Conservation (phyloP, 2,797 vertebrate genomes). For the Gallirallus australis region DNA sequence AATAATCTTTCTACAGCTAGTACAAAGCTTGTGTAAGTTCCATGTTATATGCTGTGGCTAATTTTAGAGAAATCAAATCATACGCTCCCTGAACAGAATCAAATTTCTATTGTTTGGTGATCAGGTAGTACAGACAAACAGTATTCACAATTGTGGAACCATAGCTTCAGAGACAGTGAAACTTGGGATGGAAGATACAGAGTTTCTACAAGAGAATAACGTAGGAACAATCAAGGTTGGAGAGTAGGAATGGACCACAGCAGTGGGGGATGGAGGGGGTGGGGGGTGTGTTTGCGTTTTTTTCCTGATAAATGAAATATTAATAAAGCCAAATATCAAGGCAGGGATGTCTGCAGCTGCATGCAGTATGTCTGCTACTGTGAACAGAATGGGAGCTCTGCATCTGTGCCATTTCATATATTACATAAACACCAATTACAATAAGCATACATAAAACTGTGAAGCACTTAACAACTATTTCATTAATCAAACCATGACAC, state of each 20-base stretch:
- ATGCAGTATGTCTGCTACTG: not conserved
- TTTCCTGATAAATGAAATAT: not conserved
- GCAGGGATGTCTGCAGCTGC: not conserved
- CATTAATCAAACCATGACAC: rapidly evolving
- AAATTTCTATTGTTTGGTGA: not conserved
- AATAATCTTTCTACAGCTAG: not conserved
- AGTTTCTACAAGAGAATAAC: not conserved
- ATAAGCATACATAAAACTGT: not conserved
- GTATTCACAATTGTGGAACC: not conserved
- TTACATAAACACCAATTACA: not conserved
- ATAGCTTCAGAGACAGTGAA: not conserved
- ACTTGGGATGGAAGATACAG: not conserved
- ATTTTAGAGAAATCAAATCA: not conserved
- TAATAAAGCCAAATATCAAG: not conserved
- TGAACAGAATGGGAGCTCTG: not conserved
- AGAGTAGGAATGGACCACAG: not conserved
- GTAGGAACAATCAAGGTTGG: not conserved
- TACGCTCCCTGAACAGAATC: not conserved
- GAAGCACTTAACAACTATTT: not conserved
- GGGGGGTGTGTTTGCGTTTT: not conserved
- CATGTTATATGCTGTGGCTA: not conserved
- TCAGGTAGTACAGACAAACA: not conserved
- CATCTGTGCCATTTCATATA: not conserved
- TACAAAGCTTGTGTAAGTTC: not conserved
- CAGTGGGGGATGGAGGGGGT: rapidly evolving